phyloP scores from a whole-genome alignment of 2,888 invertebrate genomes.

The Drosophila longiperda region DNA sequence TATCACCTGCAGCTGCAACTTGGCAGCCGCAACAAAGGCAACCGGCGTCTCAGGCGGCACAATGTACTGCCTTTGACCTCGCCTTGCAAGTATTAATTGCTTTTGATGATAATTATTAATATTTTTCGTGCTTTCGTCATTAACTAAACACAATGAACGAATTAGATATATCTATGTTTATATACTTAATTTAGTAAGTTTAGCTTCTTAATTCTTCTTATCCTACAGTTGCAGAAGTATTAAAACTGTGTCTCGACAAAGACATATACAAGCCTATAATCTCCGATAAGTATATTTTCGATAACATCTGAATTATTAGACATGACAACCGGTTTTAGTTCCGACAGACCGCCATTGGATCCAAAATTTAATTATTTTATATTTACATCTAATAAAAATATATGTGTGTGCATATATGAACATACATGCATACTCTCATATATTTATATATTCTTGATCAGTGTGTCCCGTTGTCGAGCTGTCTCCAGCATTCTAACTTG shows the following conservation, averaged over 20 bases:
- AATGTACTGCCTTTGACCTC: constrained; percentile 26
- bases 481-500: background rate
- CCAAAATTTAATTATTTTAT: background rate
- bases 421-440: background rate
- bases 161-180: background rate
- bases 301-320: background rate
- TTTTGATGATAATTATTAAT: constrained; percentile 10
- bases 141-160: background rate
- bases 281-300: background rate
- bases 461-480: background rate
- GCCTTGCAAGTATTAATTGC: constrained; percentile 26
- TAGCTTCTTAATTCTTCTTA: background rate
- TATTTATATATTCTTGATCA: background rate
- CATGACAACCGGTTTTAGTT: background rate
- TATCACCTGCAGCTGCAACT: constrained; percentile 63
- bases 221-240: background rate
- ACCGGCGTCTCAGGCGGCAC: constrained; percentile 55
- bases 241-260: background rate
- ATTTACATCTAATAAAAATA: background rate
- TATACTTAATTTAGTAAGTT: background rate
- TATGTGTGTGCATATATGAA: background rate
- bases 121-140: constrained; percentile 1
- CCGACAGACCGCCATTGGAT: background rate
- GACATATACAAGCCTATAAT: background rate
- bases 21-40: constrained; percentile 26